Conservation (phyloP, 2,113 vertebrate species). For the Nothoprocta pentlandii region DNA sequence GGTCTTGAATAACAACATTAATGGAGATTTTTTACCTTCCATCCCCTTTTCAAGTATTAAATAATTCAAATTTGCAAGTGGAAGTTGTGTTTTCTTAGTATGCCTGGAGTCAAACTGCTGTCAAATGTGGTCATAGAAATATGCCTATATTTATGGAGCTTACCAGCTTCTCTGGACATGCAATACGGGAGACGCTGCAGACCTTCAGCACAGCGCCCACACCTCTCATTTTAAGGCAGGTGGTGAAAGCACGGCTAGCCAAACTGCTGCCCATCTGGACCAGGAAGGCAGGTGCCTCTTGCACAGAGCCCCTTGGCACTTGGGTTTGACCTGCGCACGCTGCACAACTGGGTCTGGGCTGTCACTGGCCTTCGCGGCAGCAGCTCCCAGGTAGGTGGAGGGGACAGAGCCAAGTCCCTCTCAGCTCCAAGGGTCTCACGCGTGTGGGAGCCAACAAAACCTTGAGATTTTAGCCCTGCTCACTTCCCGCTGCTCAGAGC, state of each 20-base stretch:
- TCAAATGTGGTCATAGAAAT: neutral
- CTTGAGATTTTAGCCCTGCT: neutral
- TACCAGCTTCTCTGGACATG: neutral
- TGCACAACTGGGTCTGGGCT: neutral
- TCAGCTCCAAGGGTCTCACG: neutral
- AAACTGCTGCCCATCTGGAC: neutral
- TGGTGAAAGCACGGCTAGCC: neutral
- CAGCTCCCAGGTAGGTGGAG: neutral
- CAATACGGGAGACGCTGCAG: neutral
- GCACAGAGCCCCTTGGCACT: neutral
- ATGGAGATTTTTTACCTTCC: neutral
- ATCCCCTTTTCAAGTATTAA: neutral
- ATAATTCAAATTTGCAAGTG: neutral
- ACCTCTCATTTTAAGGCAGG: neutral
- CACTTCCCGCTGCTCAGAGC: neutral
- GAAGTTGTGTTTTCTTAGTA: neutral
- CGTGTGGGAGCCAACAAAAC: fast-evolving
- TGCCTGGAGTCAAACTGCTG: neutral
- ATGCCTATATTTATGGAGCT: neutral
- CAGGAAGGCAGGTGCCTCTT: neutral
- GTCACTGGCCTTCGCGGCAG: neutral
- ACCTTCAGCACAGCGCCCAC: neutral
- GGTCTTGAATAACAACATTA: neutral
- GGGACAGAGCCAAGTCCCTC: neutral
- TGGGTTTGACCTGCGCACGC: neutral